Evolutionary conservation across 2,113 vertebrate genomes (phyloP).

Genomic region (Poecile atricapillus): DNA sequence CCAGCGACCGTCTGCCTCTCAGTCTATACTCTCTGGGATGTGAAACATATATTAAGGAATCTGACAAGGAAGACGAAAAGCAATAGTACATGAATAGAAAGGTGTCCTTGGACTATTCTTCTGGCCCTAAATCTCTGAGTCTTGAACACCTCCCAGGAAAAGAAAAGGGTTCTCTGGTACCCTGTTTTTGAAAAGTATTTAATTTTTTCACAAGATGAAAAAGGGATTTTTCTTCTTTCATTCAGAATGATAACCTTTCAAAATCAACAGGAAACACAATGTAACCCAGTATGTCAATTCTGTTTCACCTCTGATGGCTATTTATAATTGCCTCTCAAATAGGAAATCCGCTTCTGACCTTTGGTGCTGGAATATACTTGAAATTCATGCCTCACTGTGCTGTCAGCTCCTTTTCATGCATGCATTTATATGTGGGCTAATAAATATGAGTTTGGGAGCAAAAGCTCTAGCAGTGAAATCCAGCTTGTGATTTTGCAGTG

Average conservation of each 20-base stretch:
- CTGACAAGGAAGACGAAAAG: neutral
- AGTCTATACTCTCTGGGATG: neutral
- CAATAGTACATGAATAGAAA: neutral
- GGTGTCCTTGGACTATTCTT: neutral
- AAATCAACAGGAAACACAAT: neutral
- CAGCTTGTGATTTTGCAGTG: neutral
- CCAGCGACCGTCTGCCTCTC: neutral
- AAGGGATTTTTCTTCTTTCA: neutral
- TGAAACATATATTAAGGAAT: neutral
- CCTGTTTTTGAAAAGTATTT: neutral
- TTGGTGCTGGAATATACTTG: slow-evolving; percentile 39
- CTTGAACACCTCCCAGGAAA: neutral
- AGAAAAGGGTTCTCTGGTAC: neutral
- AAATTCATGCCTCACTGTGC: slow-evolving; percentile 49
- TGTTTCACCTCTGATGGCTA: slow-evolving; percentile 23
- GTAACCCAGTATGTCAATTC: neutral
- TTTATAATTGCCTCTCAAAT: slow-evolving; percentile 50
- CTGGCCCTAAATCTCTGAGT: neutral
- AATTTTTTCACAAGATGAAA: neutral
- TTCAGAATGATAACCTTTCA: neutral
- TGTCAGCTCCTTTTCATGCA: slow-evolving; percentile 47
- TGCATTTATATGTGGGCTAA: slow-evolving; percentile 12
- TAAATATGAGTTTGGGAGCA: slow-evolving; percentile 22
- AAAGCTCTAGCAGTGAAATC: slow-evolving; percentile 12
- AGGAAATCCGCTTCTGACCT: slow-evolving; percentile 48